Base-by-base conservation (phyloP, 2,113 vertebrate genomes). In the Lichenostomus cassidix region DNA sequence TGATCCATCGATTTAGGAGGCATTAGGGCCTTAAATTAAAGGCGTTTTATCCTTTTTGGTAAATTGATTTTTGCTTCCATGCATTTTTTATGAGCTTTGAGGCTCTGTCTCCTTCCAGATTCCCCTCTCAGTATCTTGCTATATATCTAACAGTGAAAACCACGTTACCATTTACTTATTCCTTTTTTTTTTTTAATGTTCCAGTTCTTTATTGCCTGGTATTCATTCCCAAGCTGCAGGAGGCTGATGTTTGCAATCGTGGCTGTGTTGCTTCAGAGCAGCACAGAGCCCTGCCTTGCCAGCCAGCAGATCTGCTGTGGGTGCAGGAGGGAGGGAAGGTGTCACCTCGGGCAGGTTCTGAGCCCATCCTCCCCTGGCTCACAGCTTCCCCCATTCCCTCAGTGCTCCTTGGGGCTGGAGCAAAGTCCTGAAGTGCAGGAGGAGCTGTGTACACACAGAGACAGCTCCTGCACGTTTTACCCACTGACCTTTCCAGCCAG, bases 41-140 rank as follows among this genome's bases (percentile, higher is more conserved):
- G 89, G 65, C 13, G 2, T 52, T 56, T 90, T 86, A 92, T 35
- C 47, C 17, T 53, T 92, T 96, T 90, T 79, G 67, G 46, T 73
- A n/a, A 92, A 97, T 88, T 3, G 74, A 88, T 96, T 91, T 95
- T 91, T 89, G 37, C 77, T 92, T 52, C 52, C 70, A 91, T 94
- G 63, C 63, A 91, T 96, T 95, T 95, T 97, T 96, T 41, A 95
- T 88, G 84, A 92, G 68, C 42, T 83, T 65, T 50, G 85, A 88
- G 83, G 76, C 75, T 90, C 60, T 15, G 27, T 75, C 56, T 89
- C 73, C 35, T 89, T 77, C 47, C 68, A 96, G 55, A n/a, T 67
- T 77, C 33, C 29, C 20, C n/a, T 90, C 71, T 86, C 18, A 6
- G 31, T 23, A 13, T 76, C 80, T 81, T 81, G 47, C 47, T 74